Evolutionary conservation across 2,888 invertebrate species (phyloP).

Genomic region (Zele albiditarsus): DNA sequence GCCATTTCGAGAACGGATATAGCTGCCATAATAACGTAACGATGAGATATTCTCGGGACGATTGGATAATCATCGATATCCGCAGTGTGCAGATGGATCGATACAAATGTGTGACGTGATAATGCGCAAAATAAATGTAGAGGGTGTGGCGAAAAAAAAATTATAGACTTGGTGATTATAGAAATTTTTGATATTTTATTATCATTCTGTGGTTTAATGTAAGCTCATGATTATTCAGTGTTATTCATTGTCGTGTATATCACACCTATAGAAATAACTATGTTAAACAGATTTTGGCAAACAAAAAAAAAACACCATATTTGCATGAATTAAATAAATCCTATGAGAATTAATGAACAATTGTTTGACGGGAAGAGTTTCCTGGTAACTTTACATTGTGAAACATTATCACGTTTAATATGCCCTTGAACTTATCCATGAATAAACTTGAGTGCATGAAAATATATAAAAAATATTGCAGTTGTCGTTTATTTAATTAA

Average conservation of each 20-base stretch:
- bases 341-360: background rate
- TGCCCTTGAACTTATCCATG: no score
- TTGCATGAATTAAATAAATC: background rate
- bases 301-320: background rate
- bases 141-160: background rate
- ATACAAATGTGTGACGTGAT: slow-evolving; percentile 5
- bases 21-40: slow-evolving; percentile 31
- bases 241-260: no score
- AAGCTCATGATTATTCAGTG: no score
- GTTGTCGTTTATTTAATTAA: no score
- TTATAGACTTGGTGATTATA: background rate
- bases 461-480: no score
- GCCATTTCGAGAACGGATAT: slow-evolving; percentile 28
- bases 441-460: no score
- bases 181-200: background rate
- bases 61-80: slow-evolving; percentile 36
- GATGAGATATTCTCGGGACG: slow-evolving; percentile 18
- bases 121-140: background rate
- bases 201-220: no score
- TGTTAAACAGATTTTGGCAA: background rate
- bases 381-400: no score
- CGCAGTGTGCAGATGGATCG: slow-evolving; percentile 19
- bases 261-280: background rate
- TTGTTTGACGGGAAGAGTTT: background rate
- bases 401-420: no score